A percentile compares a stretch with the other conserved stretches of the same genome.
Conservation (phyloP, 2,113 vertebrate species). For the Nansenia antarctica region DNA sequence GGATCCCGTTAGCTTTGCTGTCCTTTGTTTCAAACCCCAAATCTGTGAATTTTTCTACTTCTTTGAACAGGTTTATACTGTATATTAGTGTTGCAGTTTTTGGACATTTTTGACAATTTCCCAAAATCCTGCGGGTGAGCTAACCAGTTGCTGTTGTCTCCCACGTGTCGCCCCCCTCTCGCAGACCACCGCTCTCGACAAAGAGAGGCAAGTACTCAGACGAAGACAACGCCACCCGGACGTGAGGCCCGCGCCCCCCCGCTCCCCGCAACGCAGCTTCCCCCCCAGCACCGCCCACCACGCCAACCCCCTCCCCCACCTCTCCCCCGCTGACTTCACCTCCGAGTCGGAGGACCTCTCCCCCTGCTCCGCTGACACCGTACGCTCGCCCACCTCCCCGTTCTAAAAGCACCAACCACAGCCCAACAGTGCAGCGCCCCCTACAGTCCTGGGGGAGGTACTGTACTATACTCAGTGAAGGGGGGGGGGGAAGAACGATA, state of each 20-base stretch:
- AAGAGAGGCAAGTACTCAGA: constrained; percentile 99
- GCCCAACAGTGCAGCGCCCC: no score
- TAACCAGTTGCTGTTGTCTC: no score
- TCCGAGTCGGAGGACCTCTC: constrained; percentile 94
- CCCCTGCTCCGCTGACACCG: constrained; percentile 90
- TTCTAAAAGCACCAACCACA: constrained; percentile 77
- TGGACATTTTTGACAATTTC: no score
- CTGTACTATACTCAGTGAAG: no score
- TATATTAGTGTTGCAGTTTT: no score
- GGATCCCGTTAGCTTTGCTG: no score
- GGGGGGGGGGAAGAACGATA: constrained; percentile 4
- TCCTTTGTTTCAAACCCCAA: no score
- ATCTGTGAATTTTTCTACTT: no score
- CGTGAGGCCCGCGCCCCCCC: constrained; percentile 78
- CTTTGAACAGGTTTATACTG: no score
- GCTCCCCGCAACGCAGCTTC: constrained; percentile 66
- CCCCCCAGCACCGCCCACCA: constrained; percentile 10
- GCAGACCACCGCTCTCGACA: constrained; percentile 99
- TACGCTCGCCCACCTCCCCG: constrained; percentile 91
- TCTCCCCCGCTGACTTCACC: constrained; percentile 82
- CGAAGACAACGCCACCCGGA: constrained; percentile 95
- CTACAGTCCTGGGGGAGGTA: no score
- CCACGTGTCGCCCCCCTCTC: constrained; percentile 59
- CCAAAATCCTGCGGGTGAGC: no score
- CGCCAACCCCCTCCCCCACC: constrained; percentile 42